phyloP scores from a whole-genome alignment of 2,113 vertebrate species.

The Actinemys pallida region DNA sequence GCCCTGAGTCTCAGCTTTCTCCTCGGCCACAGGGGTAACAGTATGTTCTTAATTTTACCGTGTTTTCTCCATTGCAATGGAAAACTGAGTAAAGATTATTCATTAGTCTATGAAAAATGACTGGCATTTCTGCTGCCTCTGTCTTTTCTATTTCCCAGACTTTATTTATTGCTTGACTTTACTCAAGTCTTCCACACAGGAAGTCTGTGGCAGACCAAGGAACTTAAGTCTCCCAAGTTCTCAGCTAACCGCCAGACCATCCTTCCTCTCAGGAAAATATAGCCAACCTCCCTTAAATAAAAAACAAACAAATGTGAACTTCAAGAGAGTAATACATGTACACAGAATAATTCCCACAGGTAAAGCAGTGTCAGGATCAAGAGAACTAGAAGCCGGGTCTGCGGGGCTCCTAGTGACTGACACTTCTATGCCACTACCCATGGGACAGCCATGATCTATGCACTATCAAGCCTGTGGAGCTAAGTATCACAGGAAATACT shows the following conservation, averaged over 20 bases:
- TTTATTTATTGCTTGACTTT: conserved; percentile 28
- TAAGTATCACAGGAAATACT: background rate
- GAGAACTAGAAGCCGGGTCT: background rate
- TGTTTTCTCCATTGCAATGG: conserved; percentile 6
- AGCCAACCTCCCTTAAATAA: background rate
- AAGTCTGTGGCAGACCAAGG: background rate
- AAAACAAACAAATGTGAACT: background rate
- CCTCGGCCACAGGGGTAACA: background rate
- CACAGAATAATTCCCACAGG: fast-evolving
- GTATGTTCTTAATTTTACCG: background rate
- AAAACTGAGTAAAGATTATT: conserved; percentile 22
- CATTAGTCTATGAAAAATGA: conserved; percentile 40
- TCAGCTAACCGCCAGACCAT: background rate
- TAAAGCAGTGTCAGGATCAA: background rate
- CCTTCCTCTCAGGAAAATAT: background rate
- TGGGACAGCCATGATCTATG: background rate
- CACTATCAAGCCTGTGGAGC: background rate
- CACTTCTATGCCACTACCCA: background rate
- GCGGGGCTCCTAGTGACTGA: background rate
- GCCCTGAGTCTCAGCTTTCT: conserved; percentile 21
- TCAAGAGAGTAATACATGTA: fast-evolving
- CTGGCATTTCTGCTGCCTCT: conserved; percentile 4
- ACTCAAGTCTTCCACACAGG: background rate
- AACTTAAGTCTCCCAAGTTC: background rate
- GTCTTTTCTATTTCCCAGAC: conserved; percentile 4